Percentiles rank a stretch among this genome's conserved stretches.
Evolutionary conservation across 2,113 vertebrate genomes (phyloP).

Genomic region (Pseudorectes ferrugineus): DNA sequence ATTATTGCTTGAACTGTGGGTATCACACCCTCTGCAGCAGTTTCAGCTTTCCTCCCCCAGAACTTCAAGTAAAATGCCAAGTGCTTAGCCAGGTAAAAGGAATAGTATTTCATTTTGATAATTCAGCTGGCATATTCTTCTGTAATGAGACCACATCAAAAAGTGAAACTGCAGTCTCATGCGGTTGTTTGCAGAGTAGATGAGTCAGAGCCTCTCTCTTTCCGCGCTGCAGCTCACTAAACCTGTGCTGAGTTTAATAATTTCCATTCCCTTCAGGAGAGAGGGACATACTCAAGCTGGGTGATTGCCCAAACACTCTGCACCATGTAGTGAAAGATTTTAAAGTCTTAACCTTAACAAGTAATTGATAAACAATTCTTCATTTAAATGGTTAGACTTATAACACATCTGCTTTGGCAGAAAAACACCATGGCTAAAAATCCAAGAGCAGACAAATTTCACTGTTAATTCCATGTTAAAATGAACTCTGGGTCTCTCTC

Average conservation of each 20-base stretch:
- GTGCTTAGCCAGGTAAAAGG: neutral
- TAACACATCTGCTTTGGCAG: neutral
- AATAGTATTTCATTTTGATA: neutral
- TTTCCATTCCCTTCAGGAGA: slow-evolving; percentile 19
- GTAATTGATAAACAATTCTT: neutral
- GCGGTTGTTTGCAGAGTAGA: slow-evolving; percentile 22
- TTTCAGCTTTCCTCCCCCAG: neutral
- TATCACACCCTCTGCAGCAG: neutral
- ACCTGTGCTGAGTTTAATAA: neutral
- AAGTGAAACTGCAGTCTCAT: slow-evolving; percentile 60
- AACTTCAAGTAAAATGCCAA: neutral
- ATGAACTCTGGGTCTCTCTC: neutral
- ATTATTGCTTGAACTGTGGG: neutral
- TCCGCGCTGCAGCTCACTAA: neutral
- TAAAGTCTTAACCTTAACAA: neutral
- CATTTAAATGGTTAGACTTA: neutral
- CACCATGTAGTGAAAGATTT: neutral
- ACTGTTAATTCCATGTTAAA: neutral
- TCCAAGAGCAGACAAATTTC: neutral
- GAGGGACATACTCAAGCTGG: neutral
- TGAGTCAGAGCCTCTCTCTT: slow-evolving; percentile 38
- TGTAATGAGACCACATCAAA: slow-evolving; percentile 46
- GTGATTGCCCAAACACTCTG: neutral
- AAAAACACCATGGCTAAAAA: neutral
- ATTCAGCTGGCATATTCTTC: neutral